These are phyloP conservation scores for Polyommatus iphigenia DNA, from an alignment of 2,888 invertebrate genomes.

Conservation along the genomic window DNA sequence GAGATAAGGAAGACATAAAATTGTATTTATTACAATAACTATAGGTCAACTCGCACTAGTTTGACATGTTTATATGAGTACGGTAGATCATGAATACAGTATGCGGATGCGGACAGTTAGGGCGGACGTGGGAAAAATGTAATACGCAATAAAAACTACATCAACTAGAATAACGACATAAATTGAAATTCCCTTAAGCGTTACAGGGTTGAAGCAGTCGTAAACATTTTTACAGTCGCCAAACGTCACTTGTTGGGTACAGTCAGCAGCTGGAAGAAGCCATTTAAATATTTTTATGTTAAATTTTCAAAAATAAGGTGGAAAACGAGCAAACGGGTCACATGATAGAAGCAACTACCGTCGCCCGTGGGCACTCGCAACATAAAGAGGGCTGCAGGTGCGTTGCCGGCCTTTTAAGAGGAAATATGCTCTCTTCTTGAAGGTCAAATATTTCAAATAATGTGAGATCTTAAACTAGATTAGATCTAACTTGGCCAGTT, in stretches of 20 bases:
- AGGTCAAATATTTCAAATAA: too few relatives aligned
- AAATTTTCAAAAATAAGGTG: not conserved
- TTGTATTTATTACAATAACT: constrained; percentile 9
- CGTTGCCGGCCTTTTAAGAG: too few relatives aligned
- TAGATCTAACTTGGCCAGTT: too few relatives aligned
- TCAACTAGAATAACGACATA: constrained; percentile 37
- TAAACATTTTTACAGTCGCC: constrained; percentile 40
- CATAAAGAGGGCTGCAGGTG: too few relatives aligned
- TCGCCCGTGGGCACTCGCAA: too few relatives aligned
- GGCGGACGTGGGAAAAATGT: constrained; percentile 23
- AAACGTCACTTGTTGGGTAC: constrained; percentile 35
- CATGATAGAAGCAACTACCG: too few relatives aligned
- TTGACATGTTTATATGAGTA: constrained; percentile 2
- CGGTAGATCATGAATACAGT: constrained; percentile 3
- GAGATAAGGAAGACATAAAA: constrained; percentile 7
- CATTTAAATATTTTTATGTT: not conserved
- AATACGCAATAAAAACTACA: constrained; percentile 38
- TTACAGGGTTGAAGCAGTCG: constrained; percentile 37
- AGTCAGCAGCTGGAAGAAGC: not conserved
- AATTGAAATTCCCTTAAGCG: constrained; percentile 39
- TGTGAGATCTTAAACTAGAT: too few relatives aligned
- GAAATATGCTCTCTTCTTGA: too few relatives aligned
- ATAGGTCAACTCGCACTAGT: not conserved
- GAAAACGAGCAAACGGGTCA: too few relatives aligned
- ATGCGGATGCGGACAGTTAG: constrained; percentile 9